Evolutionary conservation across 1,140 invertebrate genomes (phyloP).

Genomic region (Centruroides vittatus): DNA sequence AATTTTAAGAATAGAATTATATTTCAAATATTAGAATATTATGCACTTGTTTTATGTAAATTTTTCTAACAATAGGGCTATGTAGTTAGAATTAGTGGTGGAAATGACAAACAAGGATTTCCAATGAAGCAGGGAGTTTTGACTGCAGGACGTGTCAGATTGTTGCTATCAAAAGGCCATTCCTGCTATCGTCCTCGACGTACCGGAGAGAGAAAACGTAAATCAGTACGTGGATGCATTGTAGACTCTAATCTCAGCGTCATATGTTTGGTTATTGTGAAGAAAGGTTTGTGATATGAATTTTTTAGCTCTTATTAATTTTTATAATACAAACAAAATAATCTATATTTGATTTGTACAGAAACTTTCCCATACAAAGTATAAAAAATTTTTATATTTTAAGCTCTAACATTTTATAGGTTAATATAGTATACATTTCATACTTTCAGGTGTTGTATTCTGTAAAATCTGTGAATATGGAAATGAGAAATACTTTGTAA

Average conservation of each 20-base stretch:
- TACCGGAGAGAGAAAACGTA: constrained; percentile 91
- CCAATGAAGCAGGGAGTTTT: constrained; percentile 99
- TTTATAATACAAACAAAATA: too few relatives aligned
- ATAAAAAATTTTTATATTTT: too few relatives aligned
- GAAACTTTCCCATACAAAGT: too few relatives aligned
- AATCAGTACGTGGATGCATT: constrained; percentile 97
- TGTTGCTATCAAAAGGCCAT: constrained; percentile 89
- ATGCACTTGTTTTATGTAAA: too few relatives aligned
- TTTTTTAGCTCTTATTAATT: not conserved
- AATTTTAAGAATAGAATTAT: too few relatives aligned
- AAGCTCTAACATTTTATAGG: too few relatives aligned
- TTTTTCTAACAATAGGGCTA: constrained; percentile 52
- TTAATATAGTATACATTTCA: too few relatives aligned
- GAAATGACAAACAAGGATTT: constrained; percentile 99
- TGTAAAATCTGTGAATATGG: too few relatives aligned
- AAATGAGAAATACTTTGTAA: too few relatives aligned
- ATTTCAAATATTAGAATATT: too few relatives aligned
- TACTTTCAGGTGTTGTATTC: too few relatives aligned
- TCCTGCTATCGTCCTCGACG: constrained; percentile 94
- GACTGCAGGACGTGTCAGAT: constrained; percentile 87
- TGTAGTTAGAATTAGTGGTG: constrained; percentile 83
- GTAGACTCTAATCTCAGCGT: constrained; percentile 95
- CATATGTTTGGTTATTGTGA: constrained; percentile 80
- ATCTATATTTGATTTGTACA: too few relatives aligned
- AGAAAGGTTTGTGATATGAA: constrained; percentile 54